These are phyloP conservation scores for Brachionus sp. DNA, from an alignment of 1,140 invertebrate species.

Conservation along the genomic window DNA sequence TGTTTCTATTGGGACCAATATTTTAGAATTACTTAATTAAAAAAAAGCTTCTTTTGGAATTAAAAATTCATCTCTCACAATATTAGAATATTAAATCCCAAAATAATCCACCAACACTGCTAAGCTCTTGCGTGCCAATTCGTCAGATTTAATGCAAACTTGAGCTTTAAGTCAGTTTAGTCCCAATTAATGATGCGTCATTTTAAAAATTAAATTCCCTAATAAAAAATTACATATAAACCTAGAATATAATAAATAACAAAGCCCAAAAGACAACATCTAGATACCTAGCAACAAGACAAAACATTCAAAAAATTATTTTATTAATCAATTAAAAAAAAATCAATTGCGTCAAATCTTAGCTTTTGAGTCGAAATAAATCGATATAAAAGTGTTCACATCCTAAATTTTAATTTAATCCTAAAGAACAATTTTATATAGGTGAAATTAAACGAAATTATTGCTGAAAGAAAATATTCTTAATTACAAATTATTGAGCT, in stretches of 20 bases:
- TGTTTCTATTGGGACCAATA: neutral
- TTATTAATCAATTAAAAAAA: neutral
- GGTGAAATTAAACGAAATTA: neutral
- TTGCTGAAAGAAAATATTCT: neutral
- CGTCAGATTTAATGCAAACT: neutral
- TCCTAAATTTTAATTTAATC: neutral
- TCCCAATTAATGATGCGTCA: neutral
- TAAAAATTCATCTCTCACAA: neutral
- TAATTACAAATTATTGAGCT: neutral
- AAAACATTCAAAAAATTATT: neutral
- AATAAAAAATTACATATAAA: neutral
- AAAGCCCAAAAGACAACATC: neutral
- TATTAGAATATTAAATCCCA: neutral
- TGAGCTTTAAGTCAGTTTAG: neutral
- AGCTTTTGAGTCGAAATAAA: neutral
- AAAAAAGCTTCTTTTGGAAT: slow-evolving; percentile 3
- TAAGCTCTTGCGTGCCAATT: neutral
- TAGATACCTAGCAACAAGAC: neutral
- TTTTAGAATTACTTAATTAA: neutral
- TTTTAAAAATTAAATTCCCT: neutral
- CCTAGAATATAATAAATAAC: too few relatives aligned
- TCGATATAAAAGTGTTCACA: neutral
- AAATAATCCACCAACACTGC: neutral
- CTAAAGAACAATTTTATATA: neutral
- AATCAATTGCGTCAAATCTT: neutral